These are phyloP conservation scores for Lasius fuliginosus DNA, from an alignment of 2,888 invertebrate species.

Conservation along the genomic window DNA sequence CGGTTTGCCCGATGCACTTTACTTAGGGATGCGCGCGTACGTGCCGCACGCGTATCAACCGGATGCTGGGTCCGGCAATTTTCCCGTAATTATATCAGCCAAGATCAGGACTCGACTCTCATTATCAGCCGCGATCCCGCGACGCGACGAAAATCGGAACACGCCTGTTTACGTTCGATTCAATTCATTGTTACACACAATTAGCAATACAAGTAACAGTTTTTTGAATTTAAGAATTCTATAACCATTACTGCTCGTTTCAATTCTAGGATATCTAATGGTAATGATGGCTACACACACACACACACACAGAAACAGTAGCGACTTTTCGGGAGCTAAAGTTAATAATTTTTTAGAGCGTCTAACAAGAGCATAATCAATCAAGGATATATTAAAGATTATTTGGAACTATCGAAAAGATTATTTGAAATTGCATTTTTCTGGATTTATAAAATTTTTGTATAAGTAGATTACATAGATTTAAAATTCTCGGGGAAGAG, in stretches of 20 bases:
- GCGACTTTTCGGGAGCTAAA: neutral
- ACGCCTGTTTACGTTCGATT: neutral
- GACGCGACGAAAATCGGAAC: neutral
- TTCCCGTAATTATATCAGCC: conserved; percentile 75
- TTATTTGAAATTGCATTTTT: neutral
- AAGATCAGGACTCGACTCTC: conserved; percentile 73
- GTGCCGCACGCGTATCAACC: conserved; percentile 25
- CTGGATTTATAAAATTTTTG: neutral
- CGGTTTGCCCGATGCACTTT: conserved; percentile 74
- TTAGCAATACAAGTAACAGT: neutral
- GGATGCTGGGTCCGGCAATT: conserved; percentile 58
- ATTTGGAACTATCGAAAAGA: neutral
- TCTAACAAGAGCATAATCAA: neutral
- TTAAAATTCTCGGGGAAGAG: neutral
- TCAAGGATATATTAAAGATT: neutral
- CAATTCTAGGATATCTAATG: neutral
- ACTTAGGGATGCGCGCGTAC: conserved; percentile 57
- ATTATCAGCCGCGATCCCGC: conserved; percentile 53
- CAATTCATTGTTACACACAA: too few relatives aligned
- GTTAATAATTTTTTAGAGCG: neutral
- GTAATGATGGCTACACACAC: neutral
- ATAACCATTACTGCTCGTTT: neutral
- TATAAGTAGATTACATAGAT: neutral
- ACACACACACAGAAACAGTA: neutral
- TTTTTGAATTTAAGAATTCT: neutral